Percentiles rank a stretch among this genome's conserved stretches.
Conservation (phyloP, 64 coral and sea anemone genomes). For the Dendronephthya gigantea region DNA sequence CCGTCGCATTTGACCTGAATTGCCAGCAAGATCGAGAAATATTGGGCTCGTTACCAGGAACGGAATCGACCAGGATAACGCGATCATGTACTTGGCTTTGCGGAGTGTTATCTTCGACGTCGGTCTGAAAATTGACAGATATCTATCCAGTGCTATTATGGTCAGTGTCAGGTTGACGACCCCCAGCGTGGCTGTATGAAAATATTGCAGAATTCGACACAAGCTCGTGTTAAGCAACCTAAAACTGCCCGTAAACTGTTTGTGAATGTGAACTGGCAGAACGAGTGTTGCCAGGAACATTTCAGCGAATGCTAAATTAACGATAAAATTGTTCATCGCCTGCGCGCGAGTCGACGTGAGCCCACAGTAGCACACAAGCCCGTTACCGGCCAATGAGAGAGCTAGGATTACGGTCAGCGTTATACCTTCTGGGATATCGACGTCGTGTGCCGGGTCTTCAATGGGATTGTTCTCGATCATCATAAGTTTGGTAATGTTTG, state of each 20-base stretch:
- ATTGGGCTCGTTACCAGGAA: constrained; percentile 76
- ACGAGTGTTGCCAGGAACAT: constrained; percentile 47
- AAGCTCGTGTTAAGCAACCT: constrained; percentile 40
- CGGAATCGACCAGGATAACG: constrained; percentile 82
- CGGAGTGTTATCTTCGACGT: constrained; percentile 88
- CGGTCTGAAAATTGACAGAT: constrained; percentile 77
- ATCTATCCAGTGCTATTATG: constrained; percentile 80
- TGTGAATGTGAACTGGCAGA: constrained; percentile 68
- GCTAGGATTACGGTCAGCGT: constrained; percentile 56
- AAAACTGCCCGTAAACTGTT: constrained; percentile 44
- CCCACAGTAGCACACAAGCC: constrained; percentile 80
- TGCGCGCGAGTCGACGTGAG: constrained; percentile 62
- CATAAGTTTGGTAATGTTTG: background rate
- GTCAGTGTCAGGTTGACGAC: constrained; percentile 57
- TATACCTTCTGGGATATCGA: constrained; percentile 25
- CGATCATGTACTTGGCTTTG: constrained; percentile 84
- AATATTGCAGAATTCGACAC: constrained; percentile 81
- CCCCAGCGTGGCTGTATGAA: constrained; percentile 71
- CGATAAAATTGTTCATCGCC: constrained; percentile 93
- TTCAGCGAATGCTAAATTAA: constrained; percentile 77
- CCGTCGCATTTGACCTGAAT: constrained; percentile 44
- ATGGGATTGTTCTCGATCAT: background rate
- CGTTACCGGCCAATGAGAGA: constrained; percentile 61
- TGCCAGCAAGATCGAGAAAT: constrained; percentile 65
- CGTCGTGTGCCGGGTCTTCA: background rate